These are phyloP conservation scores for Metaphire vulgaris DNA, from an alignment of 1,140 invertebrate genomes.

Conservation along the genomic window DNA sequence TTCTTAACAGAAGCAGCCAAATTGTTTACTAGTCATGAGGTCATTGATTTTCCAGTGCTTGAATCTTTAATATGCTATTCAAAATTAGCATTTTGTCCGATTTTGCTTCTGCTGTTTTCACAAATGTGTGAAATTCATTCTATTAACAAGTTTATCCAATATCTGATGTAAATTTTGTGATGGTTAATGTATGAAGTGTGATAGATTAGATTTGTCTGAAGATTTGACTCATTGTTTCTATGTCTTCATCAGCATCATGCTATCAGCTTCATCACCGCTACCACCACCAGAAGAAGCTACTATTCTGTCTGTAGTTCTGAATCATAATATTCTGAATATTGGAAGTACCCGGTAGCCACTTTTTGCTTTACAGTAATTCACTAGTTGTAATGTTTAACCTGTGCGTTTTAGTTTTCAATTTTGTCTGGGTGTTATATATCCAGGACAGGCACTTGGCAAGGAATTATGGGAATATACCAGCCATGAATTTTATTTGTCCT, in stretches of 20 bases:
- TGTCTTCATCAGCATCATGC: no score
- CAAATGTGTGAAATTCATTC: not conserved
- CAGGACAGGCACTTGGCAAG: not conserved
- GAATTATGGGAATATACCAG: not conserved
- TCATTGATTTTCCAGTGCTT: not conserved
- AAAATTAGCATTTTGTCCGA: not conserved
- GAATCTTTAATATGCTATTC: not conserved
- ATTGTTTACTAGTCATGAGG: not conserved
- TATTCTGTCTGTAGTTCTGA: no score
- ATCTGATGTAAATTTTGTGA: no score
- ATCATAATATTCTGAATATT: no score
- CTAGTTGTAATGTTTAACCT: not conserved
- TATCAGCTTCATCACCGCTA: no score
- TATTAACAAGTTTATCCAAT: not conserved
- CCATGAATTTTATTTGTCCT: not conserved
- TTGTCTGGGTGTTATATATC: not conserved
- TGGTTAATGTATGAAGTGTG: no score
- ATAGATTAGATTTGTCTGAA: not conserved
- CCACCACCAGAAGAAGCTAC: no score
- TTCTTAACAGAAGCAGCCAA: not conserved
- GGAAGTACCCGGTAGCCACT: no score
- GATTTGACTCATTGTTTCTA: no score
- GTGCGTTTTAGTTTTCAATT: not conserved
- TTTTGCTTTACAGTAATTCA: not conserved
- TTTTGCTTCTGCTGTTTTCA: not conserved